phyloP scores from a whole-genome alignment of 2,888 invertebrate species.

The Oscheius myriophilus region DNA sequence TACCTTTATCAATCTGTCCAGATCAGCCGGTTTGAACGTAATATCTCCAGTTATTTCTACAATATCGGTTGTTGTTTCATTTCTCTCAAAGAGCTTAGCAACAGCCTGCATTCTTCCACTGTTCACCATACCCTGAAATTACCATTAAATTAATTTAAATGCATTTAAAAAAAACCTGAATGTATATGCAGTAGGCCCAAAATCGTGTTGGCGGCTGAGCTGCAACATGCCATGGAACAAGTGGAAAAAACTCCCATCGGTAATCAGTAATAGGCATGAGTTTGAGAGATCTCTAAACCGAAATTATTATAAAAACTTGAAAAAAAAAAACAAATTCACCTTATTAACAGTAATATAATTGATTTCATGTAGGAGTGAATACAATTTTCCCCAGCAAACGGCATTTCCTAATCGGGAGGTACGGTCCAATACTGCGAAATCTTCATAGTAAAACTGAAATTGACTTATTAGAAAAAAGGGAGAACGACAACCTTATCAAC shows the following conservation, averaged over 20 bases:
- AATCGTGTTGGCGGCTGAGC: not conserved
- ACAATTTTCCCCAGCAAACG: not conserved
- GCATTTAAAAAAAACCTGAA: not conserved
- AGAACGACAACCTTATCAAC: not conserved
- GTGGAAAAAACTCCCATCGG: too few species aligned
- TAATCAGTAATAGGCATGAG: too few species aligned
- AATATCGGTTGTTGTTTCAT: constrained; percentile 1
- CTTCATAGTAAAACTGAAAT: not conserved
- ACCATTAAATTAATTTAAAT: too few species aligned
- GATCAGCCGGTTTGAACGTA: constrained; percentile 3
- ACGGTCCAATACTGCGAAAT: not conserved
- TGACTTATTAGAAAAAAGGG: too few species aligned
- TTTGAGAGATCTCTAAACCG: not conserved
- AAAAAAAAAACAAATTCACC: not conserved
- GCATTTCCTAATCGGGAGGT: not conserved
- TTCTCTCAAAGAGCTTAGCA: constrained; percentile 13
- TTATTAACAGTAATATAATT: not conserved
- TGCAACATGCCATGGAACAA: constrained; percentile 16
- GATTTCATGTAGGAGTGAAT: not conserved
- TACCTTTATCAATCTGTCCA: constrained; percentile 4
- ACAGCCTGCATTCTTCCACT: constrained; percentile 2
- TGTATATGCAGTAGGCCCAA: not conserved
- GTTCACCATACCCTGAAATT: not conserved
- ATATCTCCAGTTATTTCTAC: not conserved
- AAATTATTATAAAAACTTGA: not conserved